Base-by-base conservation (phyloP, 2,888 invertebrate genomes). In the Sussaba pulchella region DNA sequence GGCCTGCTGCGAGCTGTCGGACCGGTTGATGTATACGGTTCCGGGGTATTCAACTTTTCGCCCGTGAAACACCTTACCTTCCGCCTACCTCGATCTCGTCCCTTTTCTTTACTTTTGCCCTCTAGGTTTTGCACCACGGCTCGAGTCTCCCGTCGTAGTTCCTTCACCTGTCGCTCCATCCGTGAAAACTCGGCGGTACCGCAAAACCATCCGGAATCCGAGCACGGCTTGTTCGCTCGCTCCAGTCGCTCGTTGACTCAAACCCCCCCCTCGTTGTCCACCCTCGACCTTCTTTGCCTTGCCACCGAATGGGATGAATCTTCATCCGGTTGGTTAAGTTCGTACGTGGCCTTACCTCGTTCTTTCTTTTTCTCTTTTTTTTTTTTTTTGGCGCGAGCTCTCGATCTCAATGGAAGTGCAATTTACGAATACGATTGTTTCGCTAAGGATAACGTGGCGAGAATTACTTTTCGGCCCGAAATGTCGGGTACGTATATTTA, bases 1-100 rank as follows among this genome's bases (percentile, higher is more conserved):
- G 90, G 90, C 86, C 87, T 85, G 87, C 81, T 77, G 88, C 87
- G 88, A 88, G 87, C 89, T 88, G 89, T 90, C 90, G 87, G 86
- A 72, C 82, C 69, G 78, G 82, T 87, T 89, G 89, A 90, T 88
- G 88, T 89, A 89, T 88, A 88, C 73, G 71, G n/a, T 88, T 84
- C 84, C 84, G 82, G 85, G 83, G 81, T 83, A 85, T 88, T 89
- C 87, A 88, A 87, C 87, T 88, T 88, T 86, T 86, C 87, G 85
- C 83, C 84, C 86, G 87, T 86, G 85, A 84, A 69, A 83, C 79
- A 78, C 84, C 86, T 87, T 82, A 84, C 84, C 86, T 85, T 87
- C 85, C 83, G 78, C 82, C 78, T 78, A 43, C 57, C 76, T 66
- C 41, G 45, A 74, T 50, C n/a, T n/a, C 67, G 61, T 39, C 12